These are phyloP conservation scores for Meloidogyne floridensis DNA, from an alignment of 1,140 invertebrate genomes.

Conservation along the genomic window DNA sequence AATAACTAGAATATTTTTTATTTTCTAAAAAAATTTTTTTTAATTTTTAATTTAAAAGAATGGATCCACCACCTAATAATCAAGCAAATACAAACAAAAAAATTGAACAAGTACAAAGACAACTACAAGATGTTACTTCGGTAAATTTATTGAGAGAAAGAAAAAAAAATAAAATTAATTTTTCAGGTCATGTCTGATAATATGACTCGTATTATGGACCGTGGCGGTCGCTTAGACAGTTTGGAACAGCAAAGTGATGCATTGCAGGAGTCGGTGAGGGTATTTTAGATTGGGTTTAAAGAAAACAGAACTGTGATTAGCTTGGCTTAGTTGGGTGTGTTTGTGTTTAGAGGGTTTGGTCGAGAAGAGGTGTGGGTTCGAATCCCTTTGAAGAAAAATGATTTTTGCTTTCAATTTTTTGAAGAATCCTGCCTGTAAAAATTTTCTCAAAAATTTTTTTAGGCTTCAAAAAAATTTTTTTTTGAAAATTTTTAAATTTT, in stretches of 20 bases:
- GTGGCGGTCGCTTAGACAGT: constrained; percentile 18
- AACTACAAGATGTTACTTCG: constrained; percentile 11
- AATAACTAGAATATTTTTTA: neutral
- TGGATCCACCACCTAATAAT: constrained; percentile 1
- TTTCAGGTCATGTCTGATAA: constrained; percentile 27
- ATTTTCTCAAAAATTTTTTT: no score
- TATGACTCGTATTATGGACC: constrained; percentile 20
- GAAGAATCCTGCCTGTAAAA: no score
- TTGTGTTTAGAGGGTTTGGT: no score
- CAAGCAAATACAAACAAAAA: constrained; percentile 9
- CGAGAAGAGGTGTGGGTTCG: no score
- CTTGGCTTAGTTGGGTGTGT: no score
- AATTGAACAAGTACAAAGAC: constrained; percentile 17
- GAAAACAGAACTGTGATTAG: no score
- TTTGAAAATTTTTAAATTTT: no score
- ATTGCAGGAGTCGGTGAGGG: constrained; percentile 17
- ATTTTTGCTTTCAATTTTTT: no score
- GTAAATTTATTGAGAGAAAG: neutral
- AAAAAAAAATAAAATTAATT: neutral
- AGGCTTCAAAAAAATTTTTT: no score
- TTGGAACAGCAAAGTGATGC: constrained; percentile 23
- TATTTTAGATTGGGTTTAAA: no score
- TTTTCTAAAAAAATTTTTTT: neutral
- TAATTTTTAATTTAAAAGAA: constrained; percentile 5
- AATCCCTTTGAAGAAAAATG: no score